Conservation (phyloP, 2,888 invertebrate genomes). For the Tyria jacobaeae region DNA sequence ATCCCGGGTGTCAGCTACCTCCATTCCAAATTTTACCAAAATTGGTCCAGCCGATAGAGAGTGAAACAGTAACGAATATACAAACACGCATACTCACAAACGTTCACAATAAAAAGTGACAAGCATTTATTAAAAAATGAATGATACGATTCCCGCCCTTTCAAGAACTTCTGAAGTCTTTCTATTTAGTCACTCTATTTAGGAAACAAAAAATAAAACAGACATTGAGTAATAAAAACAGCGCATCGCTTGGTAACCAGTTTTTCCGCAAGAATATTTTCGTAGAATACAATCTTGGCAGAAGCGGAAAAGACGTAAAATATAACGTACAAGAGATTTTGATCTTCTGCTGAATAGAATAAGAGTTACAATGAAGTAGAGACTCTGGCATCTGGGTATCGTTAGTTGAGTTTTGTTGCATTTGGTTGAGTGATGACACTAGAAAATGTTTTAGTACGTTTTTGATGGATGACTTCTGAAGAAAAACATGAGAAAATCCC, state of each 20-base stretch:
- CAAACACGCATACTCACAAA: too few relatives aligned
- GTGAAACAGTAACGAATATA: too few relatives aligned
- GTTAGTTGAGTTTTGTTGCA: slow-evolving; percentile 23
- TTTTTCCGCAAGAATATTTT: slow-evolving; percentile 24
- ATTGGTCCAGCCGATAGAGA: too few relatives aligned
- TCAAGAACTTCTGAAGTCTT: neutral
- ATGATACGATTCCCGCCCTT: neutral
- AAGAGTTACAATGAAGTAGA: slow-evolving; percentile 15
- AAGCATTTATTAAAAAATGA: neutral
- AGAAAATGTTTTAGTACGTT: slow-evolving; percentile 53
- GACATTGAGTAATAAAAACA: neutral
- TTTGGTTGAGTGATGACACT: slow-evolving; percentile 52
- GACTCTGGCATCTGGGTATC: slow-evolving; percentile 35
- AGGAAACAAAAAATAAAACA: neutral
- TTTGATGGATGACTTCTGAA: neutral
- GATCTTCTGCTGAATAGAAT: slow-evolving; percentile 12
- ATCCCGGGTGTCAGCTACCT: too few relatives aligned
- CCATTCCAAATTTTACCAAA: too few relatives aligned
- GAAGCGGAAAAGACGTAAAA: slow-evolving; percentile 20
- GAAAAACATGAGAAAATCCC: neutral
- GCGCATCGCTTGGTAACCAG: slow-evolving; percentile 29
- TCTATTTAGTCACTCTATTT: neutral
- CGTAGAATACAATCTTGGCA: slow-evolving; percentile 14
- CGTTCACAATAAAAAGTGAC: too few relatives aligned
- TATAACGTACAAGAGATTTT: slow-evolving; percentile 17